Evolutionary conservation across 2,888 invertebrate genomes (phyloP).

Genomic region (Dinocampus coccinellae): DNA sequence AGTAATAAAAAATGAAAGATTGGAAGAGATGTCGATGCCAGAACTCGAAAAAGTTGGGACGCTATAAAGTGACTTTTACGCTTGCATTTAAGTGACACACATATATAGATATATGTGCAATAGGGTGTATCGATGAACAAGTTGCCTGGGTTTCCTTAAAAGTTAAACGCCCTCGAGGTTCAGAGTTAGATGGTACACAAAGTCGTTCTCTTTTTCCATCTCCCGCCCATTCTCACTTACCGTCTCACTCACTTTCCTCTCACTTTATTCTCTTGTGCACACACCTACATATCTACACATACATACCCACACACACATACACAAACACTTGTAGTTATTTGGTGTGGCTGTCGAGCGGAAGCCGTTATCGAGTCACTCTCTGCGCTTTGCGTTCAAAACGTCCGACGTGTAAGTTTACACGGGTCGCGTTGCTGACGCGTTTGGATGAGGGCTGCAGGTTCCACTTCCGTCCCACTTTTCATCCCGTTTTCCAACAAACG

Average conservation of each 20-base stretch:
- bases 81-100: conserved; percentile 6
- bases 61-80: conserved; percentile 11
- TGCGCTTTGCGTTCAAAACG: conserved; percentile 47
- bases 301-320: not conserved
- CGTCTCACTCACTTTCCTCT: not conserved
- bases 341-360: conserved; percentile 49
- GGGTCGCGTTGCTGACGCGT: conserved; percentile 29
- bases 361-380: conserved; percentile 55
- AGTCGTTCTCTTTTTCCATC: not conserved
- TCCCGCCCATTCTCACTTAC: not conserved
- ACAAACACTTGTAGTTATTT: not conserved
- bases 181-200: conserved; percentile 17
- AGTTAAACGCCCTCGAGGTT: conserved; percentile 28
- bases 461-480: conserved; percentile 27
- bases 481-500: conserved; percentile 12
- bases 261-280: too few species aligned
- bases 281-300: not conserved
- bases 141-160: conserved; percentile 16
- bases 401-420: conserved; percentile 43
- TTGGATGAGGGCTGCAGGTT: conserved; percentile 31
- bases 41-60: not conserved
- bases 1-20: not conserved
- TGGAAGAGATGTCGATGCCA: conserved; percentile 1
- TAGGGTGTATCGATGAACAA: conserved; percentile 12
- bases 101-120: not conserved